Evolutionary conservation across 2,888 invertebrate species (phyloP), one percentile per base, ranked within the genome.

Genomic region (Orthosia cruda): DNA sequence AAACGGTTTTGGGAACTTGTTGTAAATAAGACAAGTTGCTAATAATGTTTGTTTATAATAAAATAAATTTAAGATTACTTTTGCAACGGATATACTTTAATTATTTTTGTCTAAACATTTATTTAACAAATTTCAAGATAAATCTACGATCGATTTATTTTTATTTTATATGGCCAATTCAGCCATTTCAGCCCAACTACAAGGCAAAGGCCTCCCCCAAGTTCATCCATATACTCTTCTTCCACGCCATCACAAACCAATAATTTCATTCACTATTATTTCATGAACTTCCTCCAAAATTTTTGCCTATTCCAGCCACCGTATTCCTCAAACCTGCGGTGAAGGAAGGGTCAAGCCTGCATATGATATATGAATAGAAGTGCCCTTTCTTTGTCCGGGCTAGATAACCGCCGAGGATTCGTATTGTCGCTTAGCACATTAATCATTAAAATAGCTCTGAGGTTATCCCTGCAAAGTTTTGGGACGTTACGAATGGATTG

Each of bases 271-370:
- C 4, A 26, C 7, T 5, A 5, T 32, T 32, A 40, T 40, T 40
- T 40, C 9, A 40, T 9, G 9, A 40, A 40, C 20, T 32, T 18
- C 4, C 23, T 45, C 45, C 45, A 55, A 55, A 40, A 4, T 16
- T 7, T 11, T 20, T 55, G 67, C 50, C 77, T 20, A 66, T 68
- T 87, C 75, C 54, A 80, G 83, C 11, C 13, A 15, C 11, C 7
- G 1, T 77, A 81, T 74, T 83, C 81, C 79, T 71, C 74, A 63
- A 80, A 76, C 79, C 78, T 86, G 88, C 74, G 88, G 88, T 84
- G 84, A 88, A 88, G 91, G 91, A 95, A 95, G 95, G 96, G 95
- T 95, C 95, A 95, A 94, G 92, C 91, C 95, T 96, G 96, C 91
- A 90, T 91, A 89, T 95, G 96, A 95, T 93, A 91, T 95, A 94